Base-by-base conservation (phyloP, 2,888 invertebrate genomes). In the Branchellion lobata region DNA sequence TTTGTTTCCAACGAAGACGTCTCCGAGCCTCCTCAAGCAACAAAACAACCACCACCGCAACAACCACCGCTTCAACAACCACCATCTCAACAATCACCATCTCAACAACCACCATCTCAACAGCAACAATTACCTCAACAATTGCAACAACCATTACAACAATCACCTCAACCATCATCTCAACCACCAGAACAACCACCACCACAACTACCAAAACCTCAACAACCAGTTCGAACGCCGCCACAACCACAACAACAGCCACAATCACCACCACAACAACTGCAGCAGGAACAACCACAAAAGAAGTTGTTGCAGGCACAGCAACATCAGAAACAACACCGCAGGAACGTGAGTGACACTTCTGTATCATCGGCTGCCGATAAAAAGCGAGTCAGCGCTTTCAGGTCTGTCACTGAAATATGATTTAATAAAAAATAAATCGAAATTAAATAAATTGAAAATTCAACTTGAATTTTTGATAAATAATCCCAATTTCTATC, bases 341-440 rank as follows among this genome's bases (percentile, higher is more conserved):
- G 93, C 78, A 90, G 94, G 80, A 93, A 93, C 86, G 92, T 93
- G 87, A 93, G 93, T 85, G 94, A 94, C 85, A 93, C 93, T 0
- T 92, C 92, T 79, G 92, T 93, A 34, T 40, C 40, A 83, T 93
- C 93, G 85, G 92, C 92, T 86, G 92, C 73, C 14, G 82, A 81
- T 71, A 53, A 40, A 1, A 77, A 81, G 21, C 79, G 82, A 51
- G 11, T 21, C 33, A 86, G 86, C 84, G 87, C 86, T 77, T 86
- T 86, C 84, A 85, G 85, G 86, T 85, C 80, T 61, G 61, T 57
- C 47, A 8, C 11, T 47, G 47, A 14, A 47, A 14, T 47, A 14
- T 8, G 47, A 47, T 47, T 47, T 47, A 8, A 14, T 47, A 8
- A 47, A 47, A 14, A 47, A 47, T 8, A 47, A 47, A 14, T 47